Conservation (phyloP, 1,140 invertebrate genomes). For the Drosophila carrolli region DNA sequence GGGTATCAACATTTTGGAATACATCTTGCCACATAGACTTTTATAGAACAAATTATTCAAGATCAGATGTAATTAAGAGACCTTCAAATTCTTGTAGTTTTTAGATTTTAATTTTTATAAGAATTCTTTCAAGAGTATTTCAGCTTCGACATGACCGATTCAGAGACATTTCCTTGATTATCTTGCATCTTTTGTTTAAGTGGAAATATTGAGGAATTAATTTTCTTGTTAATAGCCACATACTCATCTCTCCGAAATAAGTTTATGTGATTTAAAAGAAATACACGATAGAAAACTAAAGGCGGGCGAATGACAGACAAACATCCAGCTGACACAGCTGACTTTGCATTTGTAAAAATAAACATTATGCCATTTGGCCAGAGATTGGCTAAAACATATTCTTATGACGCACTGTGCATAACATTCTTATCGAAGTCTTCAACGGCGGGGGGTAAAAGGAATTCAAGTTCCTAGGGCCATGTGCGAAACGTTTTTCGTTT, state of each 20-base stretch:
- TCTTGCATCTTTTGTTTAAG: slow-evolving; percentile 26
- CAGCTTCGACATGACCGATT: slow-evolving; percentile 3
- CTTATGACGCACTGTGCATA: slow-evolving; percentile 45
- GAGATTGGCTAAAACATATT: slow-evolving; percentile 18
- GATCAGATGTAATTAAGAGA: too few species aligned
- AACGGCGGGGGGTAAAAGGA: slow-evolving; percentile 1
- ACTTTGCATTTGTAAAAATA: slow-evolving; percentile 56
- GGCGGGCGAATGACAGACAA: not conserved
- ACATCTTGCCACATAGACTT: not conserved
- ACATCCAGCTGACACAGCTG: slow-evolving; percentile 32
- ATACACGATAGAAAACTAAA: slow-evolving; percentile 27
- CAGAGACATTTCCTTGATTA: slow-evolving; percentile 5
- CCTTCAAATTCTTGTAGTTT: not conserved
- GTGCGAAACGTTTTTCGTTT: slow-evolving; percentile 24
- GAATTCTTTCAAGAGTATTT: slow-evolving; percentile 35
- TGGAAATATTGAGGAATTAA: slow-evolving; percentile 56
- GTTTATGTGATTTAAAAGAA: slow-evolving; percentile 54
- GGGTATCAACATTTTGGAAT: slow-evolving; percentile 21
- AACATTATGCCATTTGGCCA: slow-evolving; percentile 50
- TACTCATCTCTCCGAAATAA: slow-evolving; percentile 54
- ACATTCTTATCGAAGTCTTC: slow-evolving; percentile 8
- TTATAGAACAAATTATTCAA: not conserved
- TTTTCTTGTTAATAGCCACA: slow-evolving; percentile 67
- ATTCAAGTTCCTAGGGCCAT: slow-evolving; percentile 38
- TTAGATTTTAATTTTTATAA: not conserved